Evolutionary conservation across 2,797 vertebrate genomes (phyloP).

Genomic region (Meda fulgida): DNA sequence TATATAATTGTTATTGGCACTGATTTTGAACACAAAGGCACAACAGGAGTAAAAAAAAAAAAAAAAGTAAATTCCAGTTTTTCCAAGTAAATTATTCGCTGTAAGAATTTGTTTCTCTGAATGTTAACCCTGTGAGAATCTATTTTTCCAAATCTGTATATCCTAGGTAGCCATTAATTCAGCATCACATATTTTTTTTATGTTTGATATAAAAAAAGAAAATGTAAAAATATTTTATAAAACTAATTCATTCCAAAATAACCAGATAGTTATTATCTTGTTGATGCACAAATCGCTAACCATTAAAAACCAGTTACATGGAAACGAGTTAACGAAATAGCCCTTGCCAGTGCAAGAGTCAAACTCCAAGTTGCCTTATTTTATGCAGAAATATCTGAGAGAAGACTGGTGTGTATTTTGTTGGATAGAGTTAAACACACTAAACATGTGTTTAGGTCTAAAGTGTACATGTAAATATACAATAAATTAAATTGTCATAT

Average conservation of each 20-base stretch:
- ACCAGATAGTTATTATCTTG: conserved; percentile 1
- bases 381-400: conserved; percentile 22
- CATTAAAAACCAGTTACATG: neutral
- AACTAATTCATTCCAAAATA: neutral
- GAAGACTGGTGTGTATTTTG: neutral
- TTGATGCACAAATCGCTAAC: neutral
- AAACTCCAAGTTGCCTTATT: conserved; percentile 42
- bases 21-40: conserved; percentile 10
- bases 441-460: conserved; percentile 11
- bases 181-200: neutral
- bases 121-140: conserved; percentile 19
- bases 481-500: neutral
- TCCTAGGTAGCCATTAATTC: conserved; percentile 10
- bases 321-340: neutral
- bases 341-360: neutral
- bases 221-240: neutral
- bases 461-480: neutral
- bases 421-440: conserved; percentile 9
- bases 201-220: neutral
- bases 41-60: neutral
- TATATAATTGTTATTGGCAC: conserved; percentile 15
- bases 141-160: conserved; percentile 26
- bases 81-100: neutral
- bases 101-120: neutral
- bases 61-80: neutral